A percentile compares a stretch with the other conserved stretches of the same genome.
These are phyloP conservation scores for Streptopelia turtur DNA, from an alignment of 2,797 vertebrate genomes.

Conservation along the genomic window DNA sequence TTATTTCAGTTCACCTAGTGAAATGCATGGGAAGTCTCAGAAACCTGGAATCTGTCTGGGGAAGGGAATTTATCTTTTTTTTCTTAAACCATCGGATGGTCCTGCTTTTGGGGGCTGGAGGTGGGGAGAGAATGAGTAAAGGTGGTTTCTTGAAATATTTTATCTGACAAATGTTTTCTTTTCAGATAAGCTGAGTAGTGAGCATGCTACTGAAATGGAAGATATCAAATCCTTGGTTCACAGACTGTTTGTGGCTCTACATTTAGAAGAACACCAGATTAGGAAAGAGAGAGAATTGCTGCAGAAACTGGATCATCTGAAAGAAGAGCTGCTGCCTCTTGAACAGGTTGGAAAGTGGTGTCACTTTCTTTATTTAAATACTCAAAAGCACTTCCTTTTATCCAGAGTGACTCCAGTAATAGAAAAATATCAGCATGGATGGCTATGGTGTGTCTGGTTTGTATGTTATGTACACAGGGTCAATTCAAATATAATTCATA, in stretches of 20 bases:
- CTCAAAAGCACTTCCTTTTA: background rate
- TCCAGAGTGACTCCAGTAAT: background rate
- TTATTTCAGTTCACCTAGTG: background rate
- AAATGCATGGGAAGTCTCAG: background rate
- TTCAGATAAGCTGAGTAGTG: constrained; percentile 76
- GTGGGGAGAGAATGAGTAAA: background rate
- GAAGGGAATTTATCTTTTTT: background rate
- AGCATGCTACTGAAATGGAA: constrained; percentile 76
- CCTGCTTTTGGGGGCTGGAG: background rate
- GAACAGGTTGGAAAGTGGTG: constrained; percentile 83
- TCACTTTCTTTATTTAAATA: background rate
- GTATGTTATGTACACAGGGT: background rate
- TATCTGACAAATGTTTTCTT: background rate
- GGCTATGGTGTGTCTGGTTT: background rate
- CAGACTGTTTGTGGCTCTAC: constrained; percentile 85
- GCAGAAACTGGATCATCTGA: constrained; percentile 84
- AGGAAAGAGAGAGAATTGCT: constrained; percentile 85
- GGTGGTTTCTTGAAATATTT: background rate
- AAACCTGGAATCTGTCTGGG: background rate
- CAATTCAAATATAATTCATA: background rate
- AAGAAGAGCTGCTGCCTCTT: constrained; percentile 86
- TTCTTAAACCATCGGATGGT: background rate
- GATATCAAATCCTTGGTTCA: constrained; percentile 87
- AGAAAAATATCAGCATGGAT: background rate
- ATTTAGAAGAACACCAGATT: constrained; percentile 85